A percentile compares a stretch with the other conserved stretches of the same genome.
Evolutionary conservation across 2,113 vertebrate species (phyloP).

Genomic region (Pelodiscus sinensis): DNA sequence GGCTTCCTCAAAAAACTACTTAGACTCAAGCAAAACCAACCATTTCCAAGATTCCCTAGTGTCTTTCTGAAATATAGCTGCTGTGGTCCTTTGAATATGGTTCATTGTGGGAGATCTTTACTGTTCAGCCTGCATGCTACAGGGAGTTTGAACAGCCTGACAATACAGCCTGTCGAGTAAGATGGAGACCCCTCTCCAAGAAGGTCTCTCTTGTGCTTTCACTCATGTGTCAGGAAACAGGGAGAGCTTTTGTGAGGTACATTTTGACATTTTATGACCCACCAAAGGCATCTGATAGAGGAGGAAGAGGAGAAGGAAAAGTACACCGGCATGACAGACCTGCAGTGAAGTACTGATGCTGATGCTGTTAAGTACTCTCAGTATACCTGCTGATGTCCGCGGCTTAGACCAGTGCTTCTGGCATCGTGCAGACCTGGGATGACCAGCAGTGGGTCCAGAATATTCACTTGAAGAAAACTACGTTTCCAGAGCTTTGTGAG

Average conservation of each 20-base stretch:
- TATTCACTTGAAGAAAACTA: neutral
- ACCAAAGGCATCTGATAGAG: neutral
- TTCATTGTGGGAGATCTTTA: neutral
- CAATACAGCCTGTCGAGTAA: neutral
- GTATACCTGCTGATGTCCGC: neutral
- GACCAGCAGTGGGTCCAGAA: neutral
- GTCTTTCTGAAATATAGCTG: neutral
- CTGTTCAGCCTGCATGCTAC: neutral
- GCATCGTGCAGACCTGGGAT: neutral
- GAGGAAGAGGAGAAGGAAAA: neutral
- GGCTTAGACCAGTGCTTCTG: neutral
- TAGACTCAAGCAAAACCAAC: neutral
- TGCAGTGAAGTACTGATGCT: too few relatives aligned
- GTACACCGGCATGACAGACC: neutral
- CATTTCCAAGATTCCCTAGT: neutral
- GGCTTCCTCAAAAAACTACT: neutral
- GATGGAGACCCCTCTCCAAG: neutral
- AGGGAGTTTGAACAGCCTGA: neutral
- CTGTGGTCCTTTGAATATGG: neutral
- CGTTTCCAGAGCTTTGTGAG: neutral
- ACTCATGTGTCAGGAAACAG: neutral
- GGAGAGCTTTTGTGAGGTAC: neutral
- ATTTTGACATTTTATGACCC: neutral
- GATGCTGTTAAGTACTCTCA: neutral
- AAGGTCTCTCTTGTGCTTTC: neutral